Evolutionary conservation across 2,113 vertebrate genomes (phyloP).

Genomic region (Elaphurus davidianus): DNA sequence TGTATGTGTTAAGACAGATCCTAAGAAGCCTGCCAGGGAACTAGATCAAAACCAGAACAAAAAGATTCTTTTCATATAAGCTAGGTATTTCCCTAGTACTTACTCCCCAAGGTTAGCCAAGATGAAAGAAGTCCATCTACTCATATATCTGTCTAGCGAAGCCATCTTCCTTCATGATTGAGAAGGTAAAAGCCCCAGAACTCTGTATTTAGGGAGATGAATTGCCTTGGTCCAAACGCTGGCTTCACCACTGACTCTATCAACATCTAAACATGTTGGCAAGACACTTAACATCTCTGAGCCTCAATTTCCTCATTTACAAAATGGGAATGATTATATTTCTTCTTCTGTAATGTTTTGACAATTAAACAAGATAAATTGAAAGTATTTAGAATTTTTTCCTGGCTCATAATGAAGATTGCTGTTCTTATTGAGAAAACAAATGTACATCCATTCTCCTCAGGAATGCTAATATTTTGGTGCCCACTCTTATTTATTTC

Average conservation of each 20-base stretch:
- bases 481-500: not conserved
- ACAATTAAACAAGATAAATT: conserved; percentile 33
- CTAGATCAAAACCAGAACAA: conserved; percentile 61
- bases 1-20: conserved; percentile 52
- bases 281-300: not conserved
- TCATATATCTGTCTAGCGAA: not conserved
- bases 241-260: not conserved
- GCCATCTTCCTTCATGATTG: not conserved
- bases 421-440: not conserved
- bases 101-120: not conserved
- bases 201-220: not conserved
- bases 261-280: not conserved
- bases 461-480: not conserved
- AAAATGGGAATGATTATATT: conserved; percentile 31
- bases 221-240: not conserved
- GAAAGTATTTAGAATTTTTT: not conserved
- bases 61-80: conserved; percentile 58
- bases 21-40: conserved; percentile 44
- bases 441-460: not conserved
- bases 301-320: not conserved
- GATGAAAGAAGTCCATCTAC: not conserved
- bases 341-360: not conserved
- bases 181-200: not conserved
- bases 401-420: not conserved
- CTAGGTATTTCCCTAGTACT: conserved; percentile 52